Conservation (phyloP, 2,888 invertebrate species). For the Sarcophaga carnaria region DNA sequence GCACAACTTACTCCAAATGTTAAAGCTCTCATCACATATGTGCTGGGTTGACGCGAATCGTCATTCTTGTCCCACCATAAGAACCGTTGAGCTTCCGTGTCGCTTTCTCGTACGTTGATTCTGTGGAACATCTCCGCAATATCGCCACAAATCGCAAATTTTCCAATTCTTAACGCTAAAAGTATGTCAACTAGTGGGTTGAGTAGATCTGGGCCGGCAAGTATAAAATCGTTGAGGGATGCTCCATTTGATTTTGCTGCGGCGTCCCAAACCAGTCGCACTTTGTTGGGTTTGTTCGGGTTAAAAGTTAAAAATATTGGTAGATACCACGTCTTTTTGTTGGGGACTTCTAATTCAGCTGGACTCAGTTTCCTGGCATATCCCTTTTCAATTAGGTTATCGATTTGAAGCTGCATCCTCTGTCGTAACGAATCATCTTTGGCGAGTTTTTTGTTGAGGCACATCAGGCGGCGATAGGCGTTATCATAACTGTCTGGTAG, state of each 20-base stretch:
- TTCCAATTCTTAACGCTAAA: conserved; percentile 16
- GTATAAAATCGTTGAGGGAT: conserved; percentile 72
- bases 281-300: conserved; percentile 62
- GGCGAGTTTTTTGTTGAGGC: no score
- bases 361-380: no score
- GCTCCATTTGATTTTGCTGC: conserved; percentile 73
- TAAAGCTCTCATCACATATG: conserved; percentile 45
- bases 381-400: no score
- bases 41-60: conserved; percentile 24
- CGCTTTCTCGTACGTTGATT: conserved; percentile 55
- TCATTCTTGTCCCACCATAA: conserved; percentile 24
- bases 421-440: no score
- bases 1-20: conserved; percentile 41
- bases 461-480: no score
- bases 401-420: conserved; percentile 18
- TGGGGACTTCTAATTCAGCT: no score
- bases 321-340: background rate
- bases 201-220: conserved; percentile 47
- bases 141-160: conserved; percentile 61
- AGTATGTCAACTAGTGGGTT: conserved; percentile 46
- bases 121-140: conserved; percentile 69
- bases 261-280: conserved; percentile 76
- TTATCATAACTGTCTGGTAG: no score
- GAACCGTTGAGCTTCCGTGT: conserved; percentile 61
- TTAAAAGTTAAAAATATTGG: conserved; percentile 15